Base-by-base conservation (phyloP, 2,113 vertebrate species). In the Arenaria interpres region DNA sequence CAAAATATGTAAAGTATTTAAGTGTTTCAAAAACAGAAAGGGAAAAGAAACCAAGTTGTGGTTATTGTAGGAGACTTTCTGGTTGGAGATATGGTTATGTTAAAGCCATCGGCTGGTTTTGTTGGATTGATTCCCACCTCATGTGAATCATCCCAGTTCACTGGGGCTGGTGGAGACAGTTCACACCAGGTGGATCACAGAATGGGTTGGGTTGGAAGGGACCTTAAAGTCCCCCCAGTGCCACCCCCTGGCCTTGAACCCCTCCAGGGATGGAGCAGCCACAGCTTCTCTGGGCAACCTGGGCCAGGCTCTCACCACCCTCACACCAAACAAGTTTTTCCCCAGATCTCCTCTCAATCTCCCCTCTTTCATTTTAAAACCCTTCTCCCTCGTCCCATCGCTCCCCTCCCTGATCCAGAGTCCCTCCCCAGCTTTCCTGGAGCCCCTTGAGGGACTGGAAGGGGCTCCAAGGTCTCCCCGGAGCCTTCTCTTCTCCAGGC, bases 11-110 rank as follows among this genome's bases (percentile, higher is more conserved):
- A 3, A 68, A 59, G 30, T 56, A 54, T 3, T 68, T 18, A 43
- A 62, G 33, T 68, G 57, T 46, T 82, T 39, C 4, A 18, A 39
- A 67, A 85, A 23, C 10, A 33, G 16, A 30, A 22, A 33, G 23
- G 18, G 57, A 35, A 46, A 63, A 81, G 28, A 81, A 93, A 32
- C 5, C 19, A 35, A 72, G 21, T 12, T 56, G 17, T 13, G 9
- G 7, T 76, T 78, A 30, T 56, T 72, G 74, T 54, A 21, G 46
- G 14, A 43, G 67, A 24, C 46, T 50, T 56, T 62, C 23, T 50
- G 33, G 5, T 50, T 2, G 1, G 28, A 37, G 14, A 9, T 27
- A 2, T 0, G 2, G 32, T 68, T 37, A 24, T 8, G 14, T 19
- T 83, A 68, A 92, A 90, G 32, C 25, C 2, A 12, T 77, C 30